These are phyloP conservation scores for Apocheima hispidaria DNA, from an alignment of 2,888 invertebrate genomes.

Conservation along the genomic window DNA sequence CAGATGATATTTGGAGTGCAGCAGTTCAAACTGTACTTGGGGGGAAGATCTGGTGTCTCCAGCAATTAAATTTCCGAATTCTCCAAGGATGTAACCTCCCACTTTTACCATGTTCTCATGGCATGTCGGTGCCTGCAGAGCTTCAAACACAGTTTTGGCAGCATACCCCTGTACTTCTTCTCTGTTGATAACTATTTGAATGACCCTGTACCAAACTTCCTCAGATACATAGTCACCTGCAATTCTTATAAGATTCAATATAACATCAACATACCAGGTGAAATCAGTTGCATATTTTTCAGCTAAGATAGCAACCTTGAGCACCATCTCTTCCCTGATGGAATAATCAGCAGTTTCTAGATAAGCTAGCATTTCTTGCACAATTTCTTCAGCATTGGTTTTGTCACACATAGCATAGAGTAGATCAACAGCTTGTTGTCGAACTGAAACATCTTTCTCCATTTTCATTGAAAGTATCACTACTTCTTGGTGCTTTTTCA, in stretches of 20 bases:
- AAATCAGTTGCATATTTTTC: constrained; percentile 99
- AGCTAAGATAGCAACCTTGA: constrained; percentile 99
- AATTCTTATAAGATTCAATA: constrained; percentile 98
- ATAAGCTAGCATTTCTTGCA: constrained; percentile 99
- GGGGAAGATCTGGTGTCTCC: constrained; percentile 99
- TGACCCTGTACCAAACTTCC: constrained; percentile 99
- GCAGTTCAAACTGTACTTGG: constrained; percentile 97
- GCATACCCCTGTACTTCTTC: constrained; percentile 99
- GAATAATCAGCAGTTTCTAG: constrained; percentile 99
- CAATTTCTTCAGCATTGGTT: constrained; percentile 99
- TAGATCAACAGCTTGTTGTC: constrained; percentile 99
- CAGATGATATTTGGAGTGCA: constrained; percentile 99
- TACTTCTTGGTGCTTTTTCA: constrained; percentile 99
- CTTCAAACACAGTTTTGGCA: constrained; percentile 99
- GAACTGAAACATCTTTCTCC: constrained; percentile 99
- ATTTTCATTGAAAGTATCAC: constrained; percentile 99
- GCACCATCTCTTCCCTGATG: constrained; percentile 99
- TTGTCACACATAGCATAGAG: constrained; percentile 99
- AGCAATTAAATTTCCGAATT: constrained; percentile 99
- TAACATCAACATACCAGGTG: constrained; percentile 99
- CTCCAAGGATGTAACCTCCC: constrained; percentile 99
- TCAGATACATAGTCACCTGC: constrained; percentile 99
- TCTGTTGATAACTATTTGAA: constrained; percentile 99
- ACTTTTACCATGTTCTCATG: constrained; percentile 99
- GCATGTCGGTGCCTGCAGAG: constrained; percentile 99